Conservation (phyloP, 2,888 invertebrate genomes). For the Tillus elongatus region DNA sequence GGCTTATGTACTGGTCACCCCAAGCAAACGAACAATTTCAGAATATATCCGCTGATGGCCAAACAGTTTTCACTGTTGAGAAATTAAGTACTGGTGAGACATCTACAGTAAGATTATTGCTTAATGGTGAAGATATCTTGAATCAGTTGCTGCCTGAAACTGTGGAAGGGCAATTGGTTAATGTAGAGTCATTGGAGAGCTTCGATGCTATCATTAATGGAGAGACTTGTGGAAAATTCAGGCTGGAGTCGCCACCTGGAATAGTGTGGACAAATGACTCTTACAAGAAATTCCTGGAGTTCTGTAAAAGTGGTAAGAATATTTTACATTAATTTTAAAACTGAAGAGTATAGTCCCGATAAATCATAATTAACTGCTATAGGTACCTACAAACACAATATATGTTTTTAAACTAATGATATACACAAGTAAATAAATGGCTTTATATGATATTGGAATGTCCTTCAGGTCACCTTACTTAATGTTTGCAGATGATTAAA, state of each 20-base stretch:
- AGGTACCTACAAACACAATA: too few species aligned
- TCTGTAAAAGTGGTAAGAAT: background rate
- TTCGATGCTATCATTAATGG: slow-evolving; percentile 1
- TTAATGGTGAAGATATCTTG: slow-evolving; percentile 55
- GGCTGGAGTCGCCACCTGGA: slow-evolving; percentile 8
- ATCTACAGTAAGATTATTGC: slow-evolving; percentile 52
- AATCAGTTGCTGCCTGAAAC: slow-evolving; percentile 44
- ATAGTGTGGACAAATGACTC: background rate
- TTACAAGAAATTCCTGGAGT: background rate
- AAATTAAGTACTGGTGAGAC: slow-evolving; percentile 59
- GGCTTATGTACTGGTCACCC: slow-evolving; percentile 52
- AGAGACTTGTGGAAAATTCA: slow-evolving; percentile 6
- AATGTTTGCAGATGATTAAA: too few species aligned
- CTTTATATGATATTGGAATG: too few species aligned
- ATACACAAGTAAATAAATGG: too few species aligned
- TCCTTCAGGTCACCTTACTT: too few species aligned
- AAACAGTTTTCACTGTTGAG: slow-evolving; percentile 59
- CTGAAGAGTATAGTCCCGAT: too few species aligned
- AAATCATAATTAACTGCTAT: too few species aligned
- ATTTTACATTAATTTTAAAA: too few species aligned
- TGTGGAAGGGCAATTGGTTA: slow-evolving; percentile 13
- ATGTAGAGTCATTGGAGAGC: slow-evolving; percentile 5
- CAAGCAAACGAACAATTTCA: slow-evolving; percentile 57
- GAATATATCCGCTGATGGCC: slow-evolving; percentile 59
- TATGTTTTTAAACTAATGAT: too few species aligned